A percentile compares a stretch with the other conserved stretches of the same genome.
These are phyloP conservation scores for Percopsis transmontana DNA, from an alignment of 2,113 vertebrate species.

Conservation along the genomic window DNA sequence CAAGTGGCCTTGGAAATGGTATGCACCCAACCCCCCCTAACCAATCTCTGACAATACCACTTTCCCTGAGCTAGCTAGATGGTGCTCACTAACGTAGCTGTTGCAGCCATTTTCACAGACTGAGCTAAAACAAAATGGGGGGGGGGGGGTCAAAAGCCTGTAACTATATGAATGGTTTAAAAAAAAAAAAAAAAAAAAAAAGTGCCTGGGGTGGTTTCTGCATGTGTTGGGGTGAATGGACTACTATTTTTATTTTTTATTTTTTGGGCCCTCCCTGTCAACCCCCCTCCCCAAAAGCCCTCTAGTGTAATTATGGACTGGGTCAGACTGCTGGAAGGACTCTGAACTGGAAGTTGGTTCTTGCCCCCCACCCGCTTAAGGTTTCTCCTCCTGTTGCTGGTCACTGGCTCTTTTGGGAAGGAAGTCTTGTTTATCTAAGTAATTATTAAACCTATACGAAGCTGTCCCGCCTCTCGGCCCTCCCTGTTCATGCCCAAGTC, in stretches of 20 bases:
- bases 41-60: conserved; percentile 64
- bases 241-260: conserved; percentile 72
- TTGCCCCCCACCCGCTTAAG: conserved; percentile 63
- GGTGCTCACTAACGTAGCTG: conserved; percentile 68
- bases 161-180: conserved; percentile 70
- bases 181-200: conserved; percentile 38
- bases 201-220: conserved; percentile 72
- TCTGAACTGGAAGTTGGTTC: conserved; percentile 83
- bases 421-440: conserved; percentile 70
- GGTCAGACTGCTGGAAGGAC: conserved; percentile 77
- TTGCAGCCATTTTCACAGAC: conserved; percentile 55
- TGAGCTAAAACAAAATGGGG: conserved; percentile 50
- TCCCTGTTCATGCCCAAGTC: conserved; percentile 60
- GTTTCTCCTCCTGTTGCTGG: conserved; percentile 75
- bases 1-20: conserved; percentile 74
- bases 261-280: conserved; percentile 48
- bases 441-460: conserved; percentile 71
- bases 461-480: conserved; percentile 45
- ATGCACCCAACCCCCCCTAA: conserved; percentile 79
- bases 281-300: conserved; percentile 52
- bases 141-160: conserved; percentile 52
- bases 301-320: conserved; percentile 74
- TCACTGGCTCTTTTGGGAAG: conserved; percentile 74
- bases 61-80: conserved; percentile 66
- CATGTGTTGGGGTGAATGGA: conserved; percentile 83